A percentile compares a stretch with the other conserved stretches of the same genome.
phyloP scores from a whole-genome alignment of 92 coral and sea anemone species.

The Actinernus sp. region DNA sequence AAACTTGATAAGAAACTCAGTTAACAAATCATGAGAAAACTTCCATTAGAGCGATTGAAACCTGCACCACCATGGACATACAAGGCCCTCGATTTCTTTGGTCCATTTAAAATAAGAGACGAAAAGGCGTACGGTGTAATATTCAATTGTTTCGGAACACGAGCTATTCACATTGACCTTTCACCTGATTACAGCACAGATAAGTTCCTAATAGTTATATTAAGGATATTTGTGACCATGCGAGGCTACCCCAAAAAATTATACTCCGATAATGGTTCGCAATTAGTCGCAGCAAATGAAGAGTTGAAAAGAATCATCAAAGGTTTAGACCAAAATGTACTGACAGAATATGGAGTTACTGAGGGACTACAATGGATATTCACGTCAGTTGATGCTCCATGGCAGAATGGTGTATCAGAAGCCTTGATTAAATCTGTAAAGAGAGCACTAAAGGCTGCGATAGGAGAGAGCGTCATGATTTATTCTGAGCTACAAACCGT shows the following conservation, averaged over 20 bases:
- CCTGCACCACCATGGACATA: constrained; percentile 53
- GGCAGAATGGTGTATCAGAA: constrained; percentile 66
- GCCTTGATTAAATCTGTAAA: constrained; percentile 55
- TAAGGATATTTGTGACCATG: constrained; percentile 29
- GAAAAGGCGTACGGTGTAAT: constrained; percentile 32
- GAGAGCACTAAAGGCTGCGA: constrained; percentile 24
- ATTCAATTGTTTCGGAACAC: constrained; percentile 25
- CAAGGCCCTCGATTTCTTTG: constrained; percentile 47
- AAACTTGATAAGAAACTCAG: constrained; percentile 24
- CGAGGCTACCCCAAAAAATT: constrained; percentile 45
- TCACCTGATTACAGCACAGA: constrained; percentile 39
- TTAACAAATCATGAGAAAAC: constrained; percentile 44
- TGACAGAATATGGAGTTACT: constrained; percentile 44
- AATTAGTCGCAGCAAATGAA: constrained; percentile 54
- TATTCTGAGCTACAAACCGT: constrained; percentile 56
- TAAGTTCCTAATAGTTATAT: constrained; percentile 14
- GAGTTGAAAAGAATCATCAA: constrained; percentile 28
- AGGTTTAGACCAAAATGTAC: constrained; percentile 46
- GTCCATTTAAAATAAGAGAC: constrained; percentile 34
- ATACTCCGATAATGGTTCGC: constrained; percentile 51
- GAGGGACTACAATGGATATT: constrained; percentile 59
- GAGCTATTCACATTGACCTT: constrained; percentile 39
- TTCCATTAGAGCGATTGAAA: constrained; percentile 43
- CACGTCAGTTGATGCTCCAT: constrained; percentile 61
- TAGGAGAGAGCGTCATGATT: constrained; percentile 37